A percentile compares a stretch with the other conserved stretches of the same genome.
phyloP scores from a whole-genome alignment of 2,888 invertebrate genomes.

The Kryphioiulus occultus region DNA sequence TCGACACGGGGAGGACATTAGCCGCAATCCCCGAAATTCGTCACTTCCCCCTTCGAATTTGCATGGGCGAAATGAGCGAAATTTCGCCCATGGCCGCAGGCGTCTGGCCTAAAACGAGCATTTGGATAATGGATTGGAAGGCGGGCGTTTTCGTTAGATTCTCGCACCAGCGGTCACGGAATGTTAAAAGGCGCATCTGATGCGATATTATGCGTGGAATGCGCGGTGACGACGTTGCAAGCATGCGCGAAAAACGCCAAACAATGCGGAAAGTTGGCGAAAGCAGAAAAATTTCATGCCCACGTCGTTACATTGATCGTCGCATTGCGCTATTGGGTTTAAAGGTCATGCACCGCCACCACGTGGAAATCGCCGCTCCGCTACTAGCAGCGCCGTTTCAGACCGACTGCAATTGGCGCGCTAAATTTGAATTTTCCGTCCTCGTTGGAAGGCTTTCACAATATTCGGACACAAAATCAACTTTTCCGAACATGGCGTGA shows the following conservation, averaged over 20 bases:
- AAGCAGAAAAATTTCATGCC: not conserved
- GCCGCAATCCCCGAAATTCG: constrained; percentile 21
- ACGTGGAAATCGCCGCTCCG: not conserved
- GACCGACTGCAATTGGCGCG: not conserved
- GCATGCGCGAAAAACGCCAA: not conserved
- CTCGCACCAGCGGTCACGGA: not conserved
- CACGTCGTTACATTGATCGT: not conserved
- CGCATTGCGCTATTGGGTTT: not conserved
- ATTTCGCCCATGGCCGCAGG: not conserved
- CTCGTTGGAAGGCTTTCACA: no score
- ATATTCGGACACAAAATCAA: no score
- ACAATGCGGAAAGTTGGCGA: not conserved
- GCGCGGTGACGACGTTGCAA: not conserved
- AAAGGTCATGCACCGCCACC: constrained; percentile 14
- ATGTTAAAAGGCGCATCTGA: not conserved
- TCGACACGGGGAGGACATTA: constrained; percentile 1
- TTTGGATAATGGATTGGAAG: not conserved
- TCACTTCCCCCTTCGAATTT: constrained; percentile 42
- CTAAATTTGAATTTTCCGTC: no score
- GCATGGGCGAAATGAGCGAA: not conserved
- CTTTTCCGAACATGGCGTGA: no score
- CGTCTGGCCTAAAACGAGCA: not conserved
- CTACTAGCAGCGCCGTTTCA: not conserved
- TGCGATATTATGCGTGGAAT: no score
- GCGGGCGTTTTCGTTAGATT: not conserved